Evolutionary conservation across 2,113 vertebrate genomes (phyloP).

Genomic region (Eulemur rufifrons): DNA sequence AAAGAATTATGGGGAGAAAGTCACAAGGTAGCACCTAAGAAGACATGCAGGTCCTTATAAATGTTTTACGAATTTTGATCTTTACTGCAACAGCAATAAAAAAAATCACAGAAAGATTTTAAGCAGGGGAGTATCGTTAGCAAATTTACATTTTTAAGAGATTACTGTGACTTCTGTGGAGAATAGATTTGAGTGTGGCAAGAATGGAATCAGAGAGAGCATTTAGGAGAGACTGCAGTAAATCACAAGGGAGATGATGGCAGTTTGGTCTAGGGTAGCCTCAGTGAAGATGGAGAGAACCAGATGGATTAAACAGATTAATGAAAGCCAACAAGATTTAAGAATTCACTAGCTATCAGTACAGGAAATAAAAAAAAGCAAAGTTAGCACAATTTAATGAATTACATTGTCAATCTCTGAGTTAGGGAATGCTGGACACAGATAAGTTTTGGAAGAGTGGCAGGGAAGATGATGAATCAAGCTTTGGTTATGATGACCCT

Average conservation of each 20-base stretch:
- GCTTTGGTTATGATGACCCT: neutral
- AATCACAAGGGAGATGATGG: neutral
- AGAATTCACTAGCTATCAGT: neutral
- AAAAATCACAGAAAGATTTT: neutral
- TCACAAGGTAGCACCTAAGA: neutral
- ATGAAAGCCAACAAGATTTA: constrained; percentile 1
- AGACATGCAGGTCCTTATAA: neutral
- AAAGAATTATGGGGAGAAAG: neutral
- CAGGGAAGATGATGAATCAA: neutral
- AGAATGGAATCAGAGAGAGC: neutral
- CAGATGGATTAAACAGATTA: neutral
- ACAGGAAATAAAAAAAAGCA: neutral
- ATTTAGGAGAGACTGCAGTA: neutral
- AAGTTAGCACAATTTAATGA: neutral
- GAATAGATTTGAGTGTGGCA: neutral
- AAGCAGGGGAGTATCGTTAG: neutral
- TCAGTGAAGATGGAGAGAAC: neutral
- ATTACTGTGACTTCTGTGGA: neutral
- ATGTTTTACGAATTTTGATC: neutral
- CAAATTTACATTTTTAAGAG: constrained; percentile 19
- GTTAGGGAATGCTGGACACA: neutral
- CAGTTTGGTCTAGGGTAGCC: neutral
- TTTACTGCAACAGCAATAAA: neutral
- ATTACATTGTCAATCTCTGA: neutral
- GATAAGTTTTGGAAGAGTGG: neutral